These are phyloP conservation scores for Sparus aurata DNA, from an alignment of 2,797 vertebrate genomes.

Conservation along the genomic window DNA sequence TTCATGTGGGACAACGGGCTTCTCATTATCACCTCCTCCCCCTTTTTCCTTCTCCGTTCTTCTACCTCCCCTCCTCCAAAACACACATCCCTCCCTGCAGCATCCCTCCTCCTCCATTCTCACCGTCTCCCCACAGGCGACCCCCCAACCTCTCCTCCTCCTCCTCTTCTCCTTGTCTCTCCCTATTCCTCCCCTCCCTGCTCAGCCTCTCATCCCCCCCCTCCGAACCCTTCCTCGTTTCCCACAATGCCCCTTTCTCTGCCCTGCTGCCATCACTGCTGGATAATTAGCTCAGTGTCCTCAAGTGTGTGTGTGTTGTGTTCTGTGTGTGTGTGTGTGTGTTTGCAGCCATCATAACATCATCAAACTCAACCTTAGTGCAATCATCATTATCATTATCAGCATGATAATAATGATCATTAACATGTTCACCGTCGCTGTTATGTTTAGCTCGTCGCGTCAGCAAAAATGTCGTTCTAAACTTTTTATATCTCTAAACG, in stretches of 20 bases:
- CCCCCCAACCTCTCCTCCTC: neutral
- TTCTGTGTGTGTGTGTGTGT: neutral
- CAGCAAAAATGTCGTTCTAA: neutral
- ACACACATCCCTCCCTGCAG: constrained; percentile 9
- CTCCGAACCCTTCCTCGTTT: neutral
- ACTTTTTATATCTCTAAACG: neutral
- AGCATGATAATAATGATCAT: neutral
- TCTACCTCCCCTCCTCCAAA: constrained; percentile 16
- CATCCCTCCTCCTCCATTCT: constrained; percentile 12
- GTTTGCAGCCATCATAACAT: neutral
- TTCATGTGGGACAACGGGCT: constrained; percentile 43
- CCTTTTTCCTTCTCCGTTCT: neutral
- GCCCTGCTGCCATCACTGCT: constrained; percentile 49
- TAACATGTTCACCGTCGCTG: neutral
- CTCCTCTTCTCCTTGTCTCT: neutral
- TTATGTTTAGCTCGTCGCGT: neutral
- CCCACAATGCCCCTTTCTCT: constrained; percentile 46
- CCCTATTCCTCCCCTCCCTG: neutral
- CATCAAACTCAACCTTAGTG: neutral
- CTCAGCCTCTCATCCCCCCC: neutral
- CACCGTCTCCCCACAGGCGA: neutral
- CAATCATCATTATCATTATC: constrained; percentile 10
- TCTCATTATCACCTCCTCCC: constrained; percentile 50
- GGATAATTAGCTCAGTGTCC: constrained; percentile 65
- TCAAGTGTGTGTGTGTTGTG: constrained; percentile 15